Conservation (phyloP, 2,888 invertebrate species). For the Lycia hirtaria region DNA sequence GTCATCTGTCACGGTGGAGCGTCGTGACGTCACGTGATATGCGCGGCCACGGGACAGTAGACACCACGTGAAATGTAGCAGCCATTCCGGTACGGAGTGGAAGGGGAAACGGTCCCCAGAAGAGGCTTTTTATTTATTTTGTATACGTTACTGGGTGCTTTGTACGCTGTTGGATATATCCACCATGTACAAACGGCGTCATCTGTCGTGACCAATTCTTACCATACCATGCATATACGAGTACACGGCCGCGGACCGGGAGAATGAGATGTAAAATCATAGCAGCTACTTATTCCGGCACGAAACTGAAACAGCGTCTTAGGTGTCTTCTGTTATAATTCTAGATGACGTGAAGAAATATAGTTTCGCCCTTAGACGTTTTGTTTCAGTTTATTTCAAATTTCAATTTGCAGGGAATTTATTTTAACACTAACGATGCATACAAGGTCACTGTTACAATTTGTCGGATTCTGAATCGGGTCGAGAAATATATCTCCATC, state of each 20-base stretch:
- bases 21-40: slow-evolving; percentile 14
- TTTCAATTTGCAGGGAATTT: too few species aligned
- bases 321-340: background rate
- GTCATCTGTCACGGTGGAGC: background rate
- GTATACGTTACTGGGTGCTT: too few species aligned
- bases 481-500: too few species aligned
- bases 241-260: background rate
- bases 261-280: slow-evolving; percentile 17
- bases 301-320: slow-evolving; percentile 4
- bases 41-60: slow-evolving; percentile 2
- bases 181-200: too few species aligned
- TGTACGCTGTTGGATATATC: too few species aligned
- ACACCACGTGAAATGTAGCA: slow-evolving; percentile 15
- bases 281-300: slow-evolving; percentile 1
- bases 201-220: too few species aligned
- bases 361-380: background rate
- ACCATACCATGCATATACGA: too few species aligned
- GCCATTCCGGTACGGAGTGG: slow-evolving; percentile 1
- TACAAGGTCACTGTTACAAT: too few species aligned
- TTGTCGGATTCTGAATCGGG: too few species aligned
- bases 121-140: too few species aligned
- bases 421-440: too few species aligned
- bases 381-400: background rate
- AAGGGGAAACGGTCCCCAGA: too few species aligned
- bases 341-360: background rate